Base-by-base conservation (phyloP, 2,797 vertebrate genomes). In the Gambelia wislizenii region DNA sequence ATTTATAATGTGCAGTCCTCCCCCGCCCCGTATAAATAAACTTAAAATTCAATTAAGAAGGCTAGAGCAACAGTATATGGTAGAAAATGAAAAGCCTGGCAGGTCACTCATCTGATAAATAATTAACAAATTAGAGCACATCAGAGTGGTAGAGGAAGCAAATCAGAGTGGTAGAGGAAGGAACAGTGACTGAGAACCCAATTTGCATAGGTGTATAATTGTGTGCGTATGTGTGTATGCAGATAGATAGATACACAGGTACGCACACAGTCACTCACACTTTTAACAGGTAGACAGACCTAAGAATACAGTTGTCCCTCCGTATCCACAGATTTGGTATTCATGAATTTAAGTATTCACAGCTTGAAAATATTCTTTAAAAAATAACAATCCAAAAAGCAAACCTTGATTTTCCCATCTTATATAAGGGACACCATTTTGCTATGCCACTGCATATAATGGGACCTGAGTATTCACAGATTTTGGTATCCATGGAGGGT, bases 11-110 rank as follows among this genome's bases (percentile, higher is more conserved):
- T 74, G 91, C 85, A 76, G 75, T 87, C 90, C 91, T 56, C 49
- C 39, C 84, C 36, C n/a, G n/a, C n/a, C 83, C 88, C 91, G 91
- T 47, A 92, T 84, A 94, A 95, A 95, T 89, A 91, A 89, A 89
- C 75, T 0, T 1, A 14, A 93, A 82, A 88, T 20, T 75, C 80
- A 94, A 95, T 89, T 95, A 95, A 95, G 95, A 89, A 0, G 16
- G 84, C n/a, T 84, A 16, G 33, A 56, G 92, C 77, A 86, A 78
- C 67, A 70, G 33, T 27, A 74, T 3, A 2, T n/a, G 81, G 30
- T 86, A 87, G 84, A 77, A 87, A 92, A 90, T 44, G 83, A 86
- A 90, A 85, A n/a, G 18, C 49, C 4, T 36, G 86, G 44, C 22
- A 54, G 0, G 64, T 49, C 84, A 22, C 14, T 0, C 0, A 30